These are phyloP conservation scores for Oikopleura vanhoeffeni DNA, from an alignment of 23 tunicate species.

Conservation along the genomic window DNA sequence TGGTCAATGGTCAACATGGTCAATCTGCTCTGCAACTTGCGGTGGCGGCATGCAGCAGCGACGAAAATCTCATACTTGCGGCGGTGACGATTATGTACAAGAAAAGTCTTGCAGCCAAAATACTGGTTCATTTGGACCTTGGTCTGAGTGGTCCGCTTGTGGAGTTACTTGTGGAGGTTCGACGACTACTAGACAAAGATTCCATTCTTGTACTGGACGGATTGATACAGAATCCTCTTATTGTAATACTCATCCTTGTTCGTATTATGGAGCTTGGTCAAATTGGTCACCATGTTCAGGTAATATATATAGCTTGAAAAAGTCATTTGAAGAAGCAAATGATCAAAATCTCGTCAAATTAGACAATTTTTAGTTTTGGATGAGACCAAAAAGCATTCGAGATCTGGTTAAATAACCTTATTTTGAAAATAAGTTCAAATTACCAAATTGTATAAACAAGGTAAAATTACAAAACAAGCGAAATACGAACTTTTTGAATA, in stretches of 20 bases:
- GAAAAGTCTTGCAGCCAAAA: constrained; percentile 24
- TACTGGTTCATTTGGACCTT: not conserved
- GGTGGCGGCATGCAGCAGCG: constrained; percentile 32
- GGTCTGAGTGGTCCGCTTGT: constrained; percentile 29
- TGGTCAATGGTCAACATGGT: constrained; percentile 19
- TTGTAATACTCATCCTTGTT: constrained; percentile 53
- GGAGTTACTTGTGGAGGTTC: constrained; percentile 58
- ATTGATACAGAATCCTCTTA: constrained; percentile 22
- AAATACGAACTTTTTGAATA: too few relatives aligned
- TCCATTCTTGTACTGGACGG: constrained; percentile 39
- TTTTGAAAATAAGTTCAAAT: too few relatives aligned
- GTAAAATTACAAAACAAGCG: too few relatives aligned
- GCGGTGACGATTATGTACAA: constrained; percentile 19
- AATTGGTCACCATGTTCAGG: constrained; percentile 48
- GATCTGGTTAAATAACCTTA: too few relatives aligned
- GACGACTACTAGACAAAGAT: constrained; percentile 26
- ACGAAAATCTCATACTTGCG: constrained; percentile 37
- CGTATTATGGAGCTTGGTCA: constrained; percentile 31
- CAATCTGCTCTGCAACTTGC: constrained; percentile 21
- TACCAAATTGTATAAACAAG: too few relatives aligned
- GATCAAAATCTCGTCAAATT: too few relatives aligned
- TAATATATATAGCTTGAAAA: too few relatives aligned
- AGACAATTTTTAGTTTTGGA: too few relatives aligned
- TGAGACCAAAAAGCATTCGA: too few relatives aligned
- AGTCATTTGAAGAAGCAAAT: too few relatives aligned